Percentiles rank a stretch among this genome's conserved stretches.
These are phyloP conservation scores for Archivesica marissinica DNA, from an alignment of 1,140 invertebrate genomes.

Conservation along the genomic window DNA sequence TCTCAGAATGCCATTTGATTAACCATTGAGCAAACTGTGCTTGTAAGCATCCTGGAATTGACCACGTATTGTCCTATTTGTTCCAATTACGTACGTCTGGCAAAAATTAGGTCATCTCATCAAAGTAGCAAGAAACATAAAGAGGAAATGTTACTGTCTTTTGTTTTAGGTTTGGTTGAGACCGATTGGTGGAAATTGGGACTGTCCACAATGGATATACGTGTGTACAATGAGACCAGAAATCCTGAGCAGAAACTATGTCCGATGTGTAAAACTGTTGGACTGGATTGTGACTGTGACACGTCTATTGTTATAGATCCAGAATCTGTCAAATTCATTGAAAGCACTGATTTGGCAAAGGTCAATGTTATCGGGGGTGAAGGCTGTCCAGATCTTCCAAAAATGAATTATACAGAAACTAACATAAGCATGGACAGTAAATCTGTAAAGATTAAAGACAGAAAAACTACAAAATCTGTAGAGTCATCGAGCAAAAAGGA, in stretches of 20 bases:
- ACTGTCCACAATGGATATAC: constrained; percentile 38
- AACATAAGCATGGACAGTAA: constrained; percentile 15
- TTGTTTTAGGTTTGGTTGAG: constrained; percentile 1
- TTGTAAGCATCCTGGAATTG: too few relatives aligned
- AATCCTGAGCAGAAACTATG: constrained; percentile 21
- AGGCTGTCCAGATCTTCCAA: constrained; percentile 4
- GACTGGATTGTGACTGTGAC: constrained; percentile 16
- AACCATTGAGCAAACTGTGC: too few relatives aligned
- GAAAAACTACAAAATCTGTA: not conserved
- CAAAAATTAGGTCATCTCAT: too few relatives aligned
- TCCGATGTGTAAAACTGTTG: constrained; percentile 14
- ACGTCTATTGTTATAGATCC: constrained; percentile 10
- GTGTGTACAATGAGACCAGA: not conserved
- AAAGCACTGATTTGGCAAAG: constrained; percentile 21
- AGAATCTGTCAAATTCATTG: constrained; percentile 37
- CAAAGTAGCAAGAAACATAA: too few relatives aligned
- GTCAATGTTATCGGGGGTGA: constrained; percentile 19
- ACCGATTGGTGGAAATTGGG: constrained; percentile 26
- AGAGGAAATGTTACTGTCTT: too few relatives aligned
- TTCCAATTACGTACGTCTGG: too few relatives aligned
- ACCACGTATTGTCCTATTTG: too few relatives aligned
- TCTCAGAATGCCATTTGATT: too few relatives aligned
- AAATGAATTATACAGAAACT: constrained; percentile 42
- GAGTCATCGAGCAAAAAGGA: constrained; percentile 20
- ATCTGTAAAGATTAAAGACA: not conserved